Base-by-base conservation (phyloP, 2,113 vertebrate genomes). In the Ploceus nigricollis region DNA sequence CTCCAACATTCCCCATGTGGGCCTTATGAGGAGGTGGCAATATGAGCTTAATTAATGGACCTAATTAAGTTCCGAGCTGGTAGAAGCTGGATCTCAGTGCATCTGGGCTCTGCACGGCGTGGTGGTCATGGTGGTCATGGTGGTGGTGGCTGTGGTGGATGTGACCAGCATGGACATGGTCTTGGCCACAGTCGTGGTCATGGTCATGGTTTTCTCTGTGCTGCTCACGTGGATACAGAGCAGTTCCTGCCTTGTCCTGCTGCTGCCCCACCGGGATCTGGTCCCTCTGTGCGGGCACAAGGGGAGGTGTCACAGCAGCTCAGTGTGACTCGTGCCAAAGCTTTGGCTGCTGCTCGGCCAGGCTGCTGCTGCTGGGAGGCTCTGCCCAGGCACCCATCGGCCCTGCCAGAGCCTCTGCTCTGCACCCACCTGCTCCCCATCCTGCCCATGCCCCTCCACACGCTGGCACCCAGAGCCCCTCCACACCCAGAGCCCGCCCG, bases 241-340 rank as follows among this genome's bases (percentile, higher is more conserved):
- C 6, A 3, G 24, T 13, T 45, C 37, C 57, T 68, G 70, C 15
- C 51, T 56, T 13, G 9, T 28, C 25, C 30, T 44, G 30, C 28
- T 23, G 4, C 13, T 15, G 22, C 30, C 39, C 35, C 0, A 0
- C 2, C 12, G 45, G 37, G 69, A 8, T 45, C 37, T 22, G 30
- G 2, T 45, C 21, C 7, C 42, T 11, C 2, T 13, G 30, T 12
- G 23, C 1, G 6, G 51, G n/a, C 30, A 22, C 20, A 4, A 53
- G 33, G 31, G 28, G 56, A 66, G 30, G 7, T n/a, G 5, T 4
- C 31, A 15, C 77, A 39, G 28, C 48, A 28, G 40, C 25, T 45
- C 37, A 33, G 9, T 0, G 0, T 44, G 60, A 17, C 4, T 3
- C 0, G 0, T 54, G 31, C 31, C 25, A 65, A 40, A 76, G 4